These are phyloP conservation scores for Mobula birostris DNA, from an alignment of 2,113 vertebrate species.

Conservation along the genomic window DNA sequence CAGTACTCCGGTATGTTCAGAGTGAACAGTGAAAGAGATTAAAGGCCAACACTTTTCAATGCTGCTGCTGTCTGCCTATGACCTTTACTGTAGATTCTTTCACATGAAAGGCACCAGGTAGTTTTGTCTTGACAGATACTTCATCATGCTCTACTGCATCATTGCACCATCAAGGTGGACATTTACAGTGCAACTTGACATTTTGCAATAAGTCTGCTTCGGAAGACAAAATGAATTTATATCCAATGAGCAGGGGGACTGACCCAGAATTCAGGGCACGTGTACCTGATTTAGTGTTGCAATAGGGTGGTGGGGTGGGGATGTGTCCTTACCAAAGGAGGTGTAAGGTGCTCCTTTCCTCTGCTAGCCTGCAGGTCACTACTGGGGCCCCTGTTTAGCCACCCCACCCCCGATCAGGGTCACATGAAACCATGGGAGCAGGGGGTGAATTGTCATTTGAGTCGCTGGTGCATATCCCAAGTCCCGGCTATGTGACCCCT, in stretches of 20 bases:
- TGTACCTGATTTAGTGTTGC: no score
- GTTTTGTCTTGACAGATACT: not conserved
- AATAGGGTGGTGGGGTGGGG: no score
- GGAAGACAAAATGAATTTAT: slow-evolving; percentile 14
- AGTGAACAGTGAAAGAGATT: not conserved
- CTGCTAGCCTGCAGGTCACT: no score
- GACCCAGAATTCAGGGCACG: not conserved
- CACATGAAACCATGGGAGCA: no score
- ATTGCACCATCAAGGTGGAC: not conserved
- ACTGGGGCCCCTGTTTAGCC: no score
- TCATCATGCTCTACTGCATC: not conserved
- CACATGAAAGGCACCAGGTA: not conserved
- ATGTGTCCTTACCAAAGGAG: no score
- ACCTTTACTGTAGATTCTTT: not conserved
- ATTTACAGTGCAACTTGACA: not conserved
- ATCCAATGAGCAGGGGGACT: not conserved
- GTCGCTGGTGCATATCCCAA: no score
- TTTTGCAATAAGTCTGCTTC: not conserved
- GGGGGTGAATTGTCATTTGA: no score
- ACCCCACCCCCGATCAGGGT: no score
- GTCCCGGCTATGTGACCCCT: no score
- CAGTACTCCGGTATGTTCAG: not conserved
- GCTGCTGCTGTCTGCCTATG: not conserved
- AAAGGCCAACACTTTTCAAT: not conserved
- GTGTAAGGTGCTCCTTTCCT: no score